phyloP scores from a whole-genome alignment of 2,113 vertebrate genomes.

The Lamprotornis superbus region DNA sequence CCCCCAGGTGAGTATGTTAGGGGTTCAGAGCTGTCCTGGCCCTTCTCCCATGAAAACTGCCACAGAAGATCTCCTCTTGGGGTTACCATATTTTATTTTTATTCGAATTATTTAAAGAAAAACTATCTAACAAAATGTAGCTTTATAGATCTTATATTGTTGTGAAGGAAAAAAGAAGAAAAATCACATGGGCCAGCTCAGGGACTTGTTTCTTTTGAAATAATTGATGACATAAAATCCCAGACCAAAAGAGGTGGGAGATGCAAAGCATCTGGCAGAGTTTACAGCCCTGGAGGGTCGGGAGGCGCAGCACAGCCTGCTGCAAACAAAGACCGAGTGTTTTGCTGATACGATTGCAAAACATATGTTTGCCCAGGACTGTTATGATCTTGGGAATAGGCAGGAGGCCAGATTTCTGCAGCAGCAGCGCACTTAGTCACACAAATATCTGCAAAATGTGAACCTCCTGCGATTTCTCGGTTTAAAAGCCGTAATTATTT shows the following conservation, averaged over 20 bases:
- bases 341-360: conserved; percentile 64
- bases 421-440: background rate
- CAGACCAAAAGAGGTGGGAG: background rate
- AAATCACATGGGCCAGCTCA: background rate
- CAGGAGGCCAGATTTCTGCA: conserved; percentile 13
- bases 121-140: background rate
- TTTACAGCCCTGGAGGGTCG: conserved; percentile 10
- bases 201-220: background rate
- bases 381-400: conserved; percentile 41
- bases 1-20: background rate
- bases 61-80: background rate
- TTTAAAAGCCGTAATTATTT: background rate
- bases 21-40: background rate
- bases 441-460: background rate
- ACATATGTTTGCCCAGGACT: conserved; percentile 57
- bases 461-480: background rate
- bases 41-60: background rate
- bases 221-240: background rate
- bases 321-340: conserved; percentile 60
- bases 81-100: background rate
- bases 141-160: background rate
- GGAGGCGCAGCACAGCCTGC: background rate
- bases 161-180: background rate
- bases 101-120: background rate
- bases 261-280: conserved; percentile 20